Conservation (phyloP, 2,888 invertebrate genomes). For the Cerastoderma edule region DNA sequence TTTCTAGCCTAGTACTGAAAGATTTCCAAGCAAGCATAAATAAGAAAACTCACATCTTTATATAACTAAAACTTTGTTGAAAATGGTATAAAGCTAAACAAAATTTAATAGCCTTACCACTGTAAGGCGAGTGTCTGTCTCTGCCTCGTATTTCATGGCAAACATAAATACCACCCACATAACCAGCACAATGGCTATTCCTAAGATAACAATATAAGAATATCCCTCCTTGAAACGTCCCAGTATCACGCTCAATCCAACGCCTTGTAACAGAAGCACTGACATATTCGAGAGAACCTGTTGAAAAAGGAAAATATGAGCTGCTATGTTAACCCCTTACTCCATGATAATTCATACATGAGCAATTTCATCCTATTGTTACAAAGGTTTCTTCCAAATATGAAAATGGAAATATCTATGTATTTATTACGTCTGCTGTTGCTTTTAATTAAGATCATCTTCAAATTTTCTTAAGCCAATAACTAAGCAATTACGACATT, state of each 20-base stretch:
- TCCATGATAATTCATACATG: neutral
- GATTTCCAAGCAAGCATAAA: neutral
- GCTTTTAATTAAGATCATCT: neutral
- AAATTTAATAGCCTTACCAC: slow-evolving; percentile 19
- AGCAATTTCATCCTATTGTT: neutral
- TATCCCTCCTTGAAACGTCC: neutral
- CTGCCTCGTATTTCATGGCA: slow-evolving; percentile 22
- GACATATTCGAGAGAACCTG: slow-evolving; percentile 40
- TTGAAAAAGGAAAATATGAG: neutral
- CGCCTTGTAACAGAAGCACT: slow-evolving; percentile 23
- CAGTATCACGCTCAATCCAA: slow-evolving; percentile 14
- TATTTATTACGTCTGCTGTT: neutral
- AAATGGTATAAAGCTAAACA: too few species aligned
- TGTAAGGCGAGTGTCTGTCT: neutral
- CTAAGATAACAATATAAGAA: neutral
- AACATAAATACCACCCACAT: slow-evolving; percentile 29
- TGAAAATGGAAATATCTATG: neutral
- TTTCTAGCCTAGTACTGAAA: neutral
- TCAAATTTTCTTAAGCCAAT: neutral
- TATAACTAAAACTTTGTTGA: neutral
- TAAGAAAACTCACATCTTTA: neutral
- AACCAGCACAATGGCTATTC: slow-evolving; percentile 17
- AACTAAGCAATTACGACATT: too few species aligned
- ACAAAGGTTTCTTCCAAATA: neutral
- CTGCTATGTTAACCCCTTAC: neutral